A percentile compares a stretch with the other conserved stretches of the same genome.
These are phyloP conservation scores for Naso thynnoides DNA, from an alignment of 2,797 vertebrate species.

Conservation along the genomic window DNA sequence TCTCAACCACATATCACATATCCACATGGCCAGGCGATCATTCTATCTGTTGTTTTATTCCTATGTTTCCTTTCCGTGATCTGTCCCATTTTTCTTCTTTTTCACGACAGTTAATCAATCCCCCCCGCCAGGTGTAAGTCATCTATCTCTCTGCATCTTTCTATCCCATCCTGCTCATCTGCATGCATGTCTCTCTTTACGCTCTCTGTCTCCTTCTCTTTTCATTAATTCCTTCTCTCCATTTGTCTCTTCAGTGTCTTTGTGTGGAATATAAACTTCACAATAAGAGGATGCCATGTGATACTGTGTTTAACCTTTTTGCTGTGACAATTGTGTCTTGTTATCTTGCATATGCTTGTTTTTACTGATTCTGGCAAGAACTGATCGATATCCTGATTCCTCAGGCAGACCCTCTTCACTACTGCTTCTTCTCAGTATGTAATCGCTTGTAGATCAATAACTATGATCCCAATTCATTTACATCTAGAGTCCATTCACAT, in stretches of 20 bases:
- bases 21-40: background rate
- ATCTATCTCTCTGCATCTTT: slow-evolving; percentile 45
- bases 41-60: slow-evolving; percentile 47
- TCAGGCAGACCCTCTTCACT: slow-evolving; percentile 33
- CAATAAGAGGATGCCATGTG: slow-evolving; percentile 19
- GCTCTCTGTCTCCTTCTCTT: slow-evolving; percentile 36
- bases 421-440: slow-evolving; percentile 16
- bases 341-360: slow-evolving; percentile 49
- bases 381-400: slow-evolving; percentile 48
- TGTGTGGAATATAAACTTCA: slow-evolving; percentile 59
- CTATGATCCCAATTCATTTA: slow-evolving; percentile 52
- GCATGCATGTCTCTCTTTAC: slow-evolving; percentile 52
- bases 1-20: slow-evolving; percentile 17
- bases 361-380: slow-evolving; percentile 37
- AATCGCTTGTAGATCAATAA: slow-evolving; percentile 48
- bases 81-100: slow-evolving; percentile 36
- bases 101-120: slow-evolving; percentile 64
- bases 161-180: slow-evolving; percentile 49
- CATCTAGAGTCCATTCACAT: slow-evolving; percentile 32
- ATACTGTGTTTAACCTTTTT: slow-evolving; percentile 42
- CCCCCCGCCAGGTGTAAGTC: slow-evolving; percentile 49
- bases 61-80: slow-evolving; percentile 53
- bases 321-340: slow-evolving; percentile 50
- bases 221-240: slow-evolving; percentile 54
- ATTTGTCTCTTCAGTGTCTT: slow-evolving; percentile 32